Evolutionary conservation across 2,888 invertebrate species (phyloP).

Genomic region (Ditylenchus weischeri): DNA sequence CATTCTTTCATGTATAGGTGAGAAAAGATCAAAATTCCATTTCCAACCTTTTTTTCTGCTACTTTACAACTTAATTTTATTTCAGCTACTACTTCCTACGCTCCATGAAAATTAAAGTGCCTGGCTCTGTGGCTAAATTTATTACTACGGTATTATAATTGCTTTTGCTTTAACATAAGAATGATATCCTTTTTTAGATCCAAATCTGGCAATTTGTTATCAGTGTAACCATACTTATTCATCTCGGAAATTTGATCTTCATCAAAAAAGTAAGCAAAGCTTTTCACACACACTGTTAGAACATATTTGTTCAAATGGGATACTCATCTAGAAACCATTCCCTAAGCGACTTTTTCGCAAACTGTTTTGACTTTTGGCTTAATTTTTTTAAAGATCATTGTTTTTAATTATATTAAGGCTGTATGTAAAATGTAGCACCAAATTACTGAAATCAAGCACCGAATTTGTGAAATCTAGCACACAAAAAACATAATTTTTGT

Average conservation of each 20-base stretch:
- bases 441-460: no score
- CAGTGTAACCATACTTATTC: slow-evolving; percentile 37
- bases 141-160: slow-evolving; percentile 29
- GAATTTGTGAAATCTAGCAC: no score
- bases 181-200: slow-evolving; percentile 11
- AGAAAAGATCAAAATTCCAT: background rate
- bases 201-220: slow-evolving; percentile 44
- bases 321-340: no score
- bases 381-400: no score
- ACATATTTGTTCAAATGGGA: no score
- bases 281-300: no score
- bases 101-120: slow-evolving; percentile 53
- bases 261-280: slow-evolving; percentile 27
- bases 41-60: slow-evolving; percentile 11
- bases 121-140: slow-evolving; percentile 46
- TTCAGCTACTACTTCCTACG: slow-evolving; percentile 55
- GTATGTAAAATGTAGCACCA: no score
- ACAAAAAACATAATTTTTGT: no score
- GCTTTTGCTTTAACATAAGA: no score
- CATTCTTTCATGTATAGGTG: slow-evolving; percentile 50
- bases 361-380: no score
- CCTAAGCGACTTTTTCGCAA: no score
- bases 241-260: slow-evolving; percentile 40
- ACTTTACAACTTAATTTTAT: slow-evolving; percentile 1
- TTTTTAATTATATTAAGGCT: no score